Conservation (phyloP, 2,797 vertebrate species). For the Alcedo quadribrachys region DNA sequence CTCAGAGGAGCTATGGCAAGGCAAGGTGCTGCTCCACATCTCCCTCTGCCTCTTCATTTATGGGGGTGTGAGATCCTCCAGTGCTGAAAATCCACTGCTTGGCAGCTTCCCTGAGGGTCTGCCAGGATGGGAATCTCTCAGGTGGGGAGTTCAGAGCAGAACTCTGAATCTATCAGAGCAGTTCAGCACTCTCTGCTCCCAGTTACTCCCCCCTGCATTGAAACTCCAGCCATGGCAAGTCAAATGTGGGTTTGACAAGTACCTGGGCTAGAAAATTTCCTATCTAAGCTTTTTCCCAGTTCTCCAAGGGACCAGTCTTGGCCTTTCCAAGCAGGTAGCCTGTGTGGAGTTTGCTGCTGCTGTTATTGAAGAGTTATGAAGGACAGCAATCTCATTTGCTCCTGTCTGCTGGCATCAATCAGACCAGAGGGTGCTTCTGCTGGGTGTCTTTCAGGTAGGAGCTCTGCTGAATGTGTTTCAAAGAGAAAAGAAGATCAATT, state of each 20-base stretch:
- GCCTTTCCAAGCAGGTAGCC: neutral
- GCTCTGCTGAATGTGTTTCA: neutral
- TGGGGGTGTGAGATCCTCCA: neutral
- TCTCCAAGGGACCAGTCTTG: neutral
- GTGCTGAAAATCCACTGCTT: rapidly evolving
- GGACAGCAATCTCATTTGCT: neutral
- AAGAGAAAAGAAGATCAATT: neutral
- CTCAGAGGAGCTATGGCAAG: neutral
- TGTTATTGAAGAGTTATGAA: neutral
- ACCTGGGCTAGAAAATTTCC: conserved; percentile 34
- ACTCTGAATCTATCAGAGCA: neutral
- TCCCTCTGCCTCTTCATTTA: neutral
- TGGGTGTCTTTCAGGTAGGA: neutral
- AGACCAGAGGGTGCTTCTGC: neutral
- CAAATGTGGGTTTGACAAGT: neutral
- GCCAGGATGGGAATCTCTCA: neutral
- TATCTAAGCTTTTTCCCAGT: neutral
- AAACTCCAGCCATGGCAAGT: neutral
- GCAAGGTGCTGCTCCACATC: neutral
- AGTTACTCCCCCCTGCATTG: conserved; percentile 6
- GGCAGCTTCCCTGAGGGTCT: neutral
- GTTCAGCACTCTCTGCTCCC: neutral
- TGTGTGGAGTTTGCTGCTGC: neutral
- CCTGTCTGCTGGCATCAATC: neutral
- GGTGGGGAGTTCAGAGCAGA: neutral